These are phyloP conservation scores for Meloe dianella DNA, from an alignment of 2,888 invertebrate genomes.

Conservation along the genomic window DNA sequence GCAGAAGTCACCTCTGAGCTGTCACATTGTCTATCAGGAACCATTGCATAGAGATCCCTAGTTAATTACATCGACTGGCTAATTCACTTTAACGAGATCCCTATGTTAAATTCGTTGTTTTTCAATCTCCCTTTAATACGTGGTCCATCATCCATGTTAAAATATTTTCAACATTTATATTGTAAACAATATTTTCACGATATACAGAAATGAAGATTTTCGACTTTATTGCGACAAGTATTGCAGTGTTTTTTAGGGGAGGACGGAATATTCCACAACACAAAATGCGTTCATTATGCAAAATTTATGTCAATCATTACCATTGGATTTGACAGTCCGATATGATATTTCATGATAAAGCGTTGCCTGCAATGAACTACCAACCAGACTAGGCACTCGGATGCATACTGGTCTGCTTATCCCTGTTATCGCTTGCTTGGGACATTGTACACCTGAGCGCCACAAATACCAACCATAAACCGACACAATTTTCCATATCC, in stretches of 20 bases:
- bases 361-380: constrained; percentile 55
- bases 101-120: constrained; percentile 54
- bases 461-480: constrained; percentile 34
- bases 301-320: constrained; percentile 62
- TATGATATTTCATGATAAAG: constrained; percentile 59
- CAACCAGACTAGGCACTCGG: constrained; percentile 54
- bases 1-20: constrained; percentile 58
- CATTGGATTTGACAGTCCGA: constrained; percentile 59
- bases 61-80: constrained; percentile 58
- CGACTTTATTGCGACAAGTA: constrained; percentile 47
- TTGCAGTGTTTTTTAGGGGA: constrained; percentile 36
- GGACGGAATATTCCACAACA: constrained; percentile 45
- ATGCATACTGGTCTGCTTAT: constrained; percentile 54
- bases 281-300: constrained; percentile 58
- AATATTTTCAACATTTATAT: constrained; percentile 11
- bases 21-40: constrained; percentile 59
- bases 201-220: constrained; percentile 37
- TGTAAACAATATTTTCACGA: constrained; percentile 20
- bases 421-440: constrained; percentile 60
- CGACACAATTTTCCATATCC: neutral
- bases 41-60: constrained; percentile 52
- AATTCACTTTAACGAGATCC: constrained; percentile 59
- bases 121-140: constrained; percentile 21
- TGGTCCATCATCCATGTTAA: constrained; percentile 9
- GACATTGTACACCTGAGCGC: constrained; percentile 58